phyloP scores from a whole-genome alignment of 1,140 invertebrate genomes.

The Drosophila eugracilis region DNA sequence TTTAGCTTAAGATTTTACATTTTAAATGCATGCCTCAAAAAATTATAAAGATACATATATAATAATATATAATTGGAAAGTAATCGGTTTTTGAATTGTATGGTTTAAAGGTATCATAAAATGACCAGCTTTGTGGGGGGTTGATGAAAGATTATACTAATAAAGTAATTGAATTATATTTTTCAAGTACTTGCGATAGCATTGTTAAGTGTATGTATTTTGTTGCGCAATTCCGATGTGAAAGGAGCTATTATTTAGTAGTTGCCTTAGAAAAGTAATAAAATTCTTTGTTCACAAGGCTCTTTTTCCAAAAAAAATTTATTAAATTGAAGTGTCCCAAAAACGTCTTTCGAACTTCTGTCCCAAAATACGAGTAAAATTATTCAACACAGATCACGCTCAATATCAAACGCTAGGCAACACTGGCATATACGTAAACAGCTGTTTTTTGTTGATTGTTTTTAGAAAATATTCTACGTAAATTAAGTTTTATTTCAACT shows the following conservation, averaged over 20 bases:
- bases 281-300: too few species aligned
- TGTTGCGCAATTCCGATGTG: neutral
- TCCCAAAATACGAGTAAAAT: neutral
- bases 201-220: too few species aligned
- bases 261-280: neutral
- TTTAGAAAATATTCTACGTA: conserved; percentile 16
- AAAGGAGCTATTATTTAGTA: neutral
- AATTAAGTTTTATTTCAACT: neutral
- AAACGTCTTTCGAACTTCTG: neutral
- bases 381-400: conserved; percentile 5
- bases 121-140: neutral
- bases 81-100: conserved; percentile 1
- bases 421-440: conserved; percentile 35
- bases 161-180: conserved; percentile 9
- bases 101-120: neutral
- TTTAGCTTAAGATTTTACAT: conserved; percentile 49
- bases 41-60: conserved; percentile 32
- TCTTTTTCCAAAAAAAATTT: neutral
- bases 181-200: conserved; percentile 26
- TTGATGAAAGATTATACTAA: neutral
- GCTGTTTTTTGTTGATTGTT: conserved; percentile 66
- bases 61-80: conserved; percentile 52
- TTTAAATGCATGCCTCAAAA: conserved; percentile 63
- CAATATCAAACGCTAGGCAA: neutral
- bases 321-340: neutral